Conservation (phyloP, 2,113 vertebrate species). For the Zosterops hypoxanthus region DNA sequence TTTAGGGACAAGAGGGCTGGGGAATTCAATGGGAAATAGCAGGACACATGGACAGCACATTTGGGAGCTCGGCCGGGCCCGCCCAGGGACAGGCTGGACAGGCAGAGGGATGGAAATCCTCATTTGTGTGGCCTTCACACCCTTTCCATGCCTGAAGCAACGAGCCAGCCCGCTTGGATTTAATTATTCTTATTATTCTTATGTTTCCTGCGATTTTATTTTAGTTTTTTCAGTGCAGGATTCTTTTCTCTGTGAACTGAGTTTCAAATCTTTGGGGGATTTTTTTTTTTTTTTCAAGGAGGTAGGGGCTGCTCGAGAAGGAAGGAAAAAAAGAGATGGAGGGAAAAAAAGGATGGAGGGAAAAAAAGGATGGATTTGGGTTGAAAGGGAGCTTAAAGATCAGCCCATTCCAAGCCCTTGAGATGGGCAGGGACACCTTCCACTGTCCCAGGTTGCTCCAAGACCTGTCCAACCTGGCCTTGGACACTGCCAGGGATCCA, state of each 20-base stretch:
- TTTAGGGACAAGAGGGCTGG: neutral
- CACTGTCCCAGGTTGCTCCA: accelerated
- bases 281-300: neutral
- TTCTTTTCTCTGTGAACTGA: neutral
- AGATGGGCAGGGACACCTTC: neutral
- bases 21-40: neutral
- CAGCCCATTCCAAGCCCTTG: neutral
- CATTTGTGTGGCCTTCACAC: neutral
- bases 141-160: neutral
- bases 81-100: neutral
- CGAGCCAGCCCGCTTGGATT: neutral
- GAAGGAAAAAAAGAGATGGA: neutral
- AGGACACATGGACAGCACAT: constrained; percentile 19
- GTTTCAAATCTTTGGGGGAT: neutral
- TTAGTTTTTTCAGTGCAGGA: neutral
- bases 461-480: accelerated
- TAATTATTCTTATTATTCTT: no score
- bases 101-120: neutral
- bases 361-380: neutral
- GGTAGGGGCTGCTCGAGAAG: accelerated
- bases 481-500: no score
- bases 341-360: no score
- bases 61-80: neutral
- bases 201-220: accelerated
- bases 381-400: neutral